Percentiles rank a stretch among this genome's conserved stretches.
Conservation (phyloP, 2,113 vertebrate species). For the Trogon surrucura region DNA sequence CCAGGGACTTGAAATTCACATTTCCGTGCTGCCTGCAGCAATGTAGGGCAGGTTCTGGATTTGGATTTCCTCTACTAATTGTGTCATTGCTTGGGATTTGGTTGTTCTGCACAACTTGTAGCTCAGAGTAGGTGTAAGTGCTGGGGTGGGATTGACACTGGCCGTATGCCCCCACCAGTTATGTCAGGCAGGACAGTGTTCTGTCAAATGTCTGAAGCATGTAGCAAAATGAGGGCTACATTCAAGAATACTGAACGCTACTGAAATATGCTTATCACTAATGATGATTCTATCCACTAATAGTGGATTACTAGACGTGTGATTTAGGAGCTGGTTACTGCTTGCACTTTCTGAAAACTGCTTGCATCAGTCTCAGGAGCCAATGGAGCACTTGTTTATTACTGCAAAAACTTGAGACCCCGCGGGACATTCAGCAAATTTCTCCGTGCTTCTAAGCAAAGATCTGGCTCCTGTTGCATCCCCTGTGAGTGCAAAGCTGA, state of each 20-base stretch:
- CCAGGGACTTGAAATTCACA: background rate
- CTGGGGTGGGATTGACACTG: background rate
- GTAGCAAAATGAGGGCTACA: background rate
- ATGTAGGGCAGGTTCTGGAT: rapidly evolving
- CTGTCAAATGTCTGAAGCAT: background rate
- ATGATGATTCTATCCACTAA: background rate
- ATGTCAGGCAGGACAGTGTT: background rate
- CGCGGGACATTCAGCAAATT: background rate
- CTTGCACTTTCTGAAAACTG: slow-evolving; percentile 12
- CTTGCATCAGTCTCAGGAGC: background rate
- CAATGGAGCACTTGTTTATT: background rate
- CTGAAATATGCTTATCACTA: background rate
- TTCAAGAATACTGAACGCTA: background rate
- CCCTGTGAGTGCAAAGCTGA: background rate
- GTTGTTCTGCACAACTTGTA: background rate
- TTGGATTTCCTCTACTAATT: background rate
- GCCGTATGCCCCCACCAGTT: rapidly evolving
- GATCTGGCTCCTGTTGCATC: background rate
- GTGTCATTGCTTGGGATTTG: background rate
- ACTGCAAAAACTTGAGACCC: background rate
- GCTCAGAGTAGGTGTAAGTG: background rate
- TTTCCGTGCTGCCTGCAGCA: background rate
- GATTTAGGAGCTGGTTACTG: slow-evolving; percentile 29
- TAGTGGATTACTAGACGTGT: background rate
- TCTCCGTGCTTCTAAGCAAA: background rate